Conservation (phyloP, 2,113 vertebrate species). For the Catharus fuscescens region DNA sequence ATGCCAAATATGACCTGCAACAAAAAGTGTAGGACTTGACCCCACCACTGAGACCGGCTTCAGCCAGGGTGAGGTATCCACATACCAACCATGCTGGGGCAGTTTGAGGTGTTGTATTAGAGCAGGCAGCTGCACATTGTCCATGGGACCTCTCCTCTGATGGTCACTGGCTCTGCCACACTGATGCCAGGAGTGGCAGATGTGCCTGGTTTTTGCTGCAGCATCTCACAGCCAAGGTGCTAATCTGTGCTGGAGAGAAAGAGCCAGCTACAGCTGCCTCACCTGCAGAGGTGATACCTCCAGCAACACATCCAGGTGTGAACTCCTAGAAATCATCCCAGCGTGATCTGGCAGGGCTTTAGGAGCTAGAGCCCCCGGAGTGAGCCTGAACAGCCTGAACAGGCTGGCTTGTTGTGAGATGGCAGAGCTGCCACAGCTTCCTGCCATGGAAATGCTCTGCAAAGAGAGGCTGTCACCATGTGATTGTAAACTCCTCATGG, state of each 20-base stretch:
- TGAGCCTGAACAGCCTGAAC: neutral
- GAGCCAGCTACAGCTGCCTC: neutral
- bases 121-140: neutral
- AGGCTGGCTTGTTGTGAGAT: neutral
- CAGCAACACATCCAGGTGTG: rapidly evolving
- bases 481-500: neutral
- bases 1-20: too few species aligned
- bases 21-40: neutral
- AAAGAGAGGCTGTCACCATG: neutral
- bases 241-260: neutral
- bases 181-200: neutral
- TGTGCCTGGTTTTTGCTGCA: neutral
- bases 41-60: neutral
- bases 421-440: neutral
- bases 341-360: neutral
- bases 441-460: neutral
- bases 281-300: neutral
- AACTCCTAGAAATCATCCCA: neutral
- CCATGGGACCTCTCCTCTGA: neutral
- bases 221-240: neutral
- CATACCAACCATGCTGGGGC: neutral
- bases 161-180: rapidly evolving
- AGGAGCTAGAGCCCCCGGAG: neutral
- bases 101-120: neutral
- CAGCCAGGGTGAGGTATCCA: neutral